phyloP scores from a whole-genome alignment of 2,888 invertebrate species.

The Napeogenes sylphis region DNA sequence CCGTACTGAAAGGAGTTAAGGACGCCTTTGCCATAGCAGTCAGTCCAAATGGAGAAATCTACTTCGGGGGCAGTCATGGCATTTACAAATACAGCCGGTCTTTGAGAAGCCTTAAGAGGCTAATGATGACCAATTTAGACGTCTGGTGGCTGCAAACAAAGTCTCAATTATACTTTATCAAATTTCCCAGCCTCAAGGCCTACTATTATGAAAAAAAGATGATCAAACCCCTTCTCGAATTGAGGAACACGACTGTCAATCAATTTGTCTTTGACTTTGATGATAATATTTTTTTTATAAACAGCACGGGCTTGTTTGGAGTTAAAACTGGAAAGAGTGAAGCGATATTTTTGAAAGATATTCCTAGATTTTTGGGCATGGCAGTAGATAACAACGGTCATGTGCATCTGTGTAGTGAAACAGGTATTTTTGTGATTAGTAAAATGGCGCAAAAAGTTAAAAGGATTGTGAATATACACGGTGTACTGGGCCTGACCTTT shows the following conservation, averaged over 20 bases:
- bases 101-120: conserved; percentile 42
- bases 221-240: conserved; percentile 38
- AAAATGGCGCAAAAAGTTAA: conserved; percentile 52
- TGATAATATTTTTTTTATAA: conserved; percentile 56
- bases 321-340: conserved; percentile 38
- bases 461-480: conserved; percentile 48
- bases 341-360: conserved; percentile 44
- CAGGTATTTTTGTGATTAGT: conserved; percentile 56
- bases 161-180: conserved; percentile 53
- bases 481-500: conserved; percentile 58
- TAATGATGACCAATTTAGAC: conserved; percentile 52
- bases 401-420: conserved; percentile 57
- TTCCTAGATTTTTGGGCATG: conserved; percentile 52
- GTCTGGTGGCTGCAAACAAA: conserved; percentile 65
- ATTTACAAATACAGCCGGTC: conserved; percentile 55
- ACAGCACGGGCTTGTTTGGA: conserved; percentile 56
- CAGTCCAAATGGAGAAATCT: conserved; percentile 48
- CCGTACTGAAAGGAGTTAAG: conserved; percentile 57
- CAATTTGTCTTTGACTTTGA: conserved; percentile 59
- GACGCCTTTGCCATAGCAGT: conserved; percentile 62
- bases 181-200: conserved; percentile 56
- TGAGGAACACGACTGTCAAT: conserved; percentile 46
- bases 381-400: conserved; percentile 51
- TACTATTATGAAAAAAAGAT: conserved; percentile 50
- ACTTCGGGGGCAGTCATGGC: conserved; percentile 64